phyloP scores from a whole-genome alignment of 2,113 vertebrate genomes.

The Porphyrio hochstetteri region DNA sequence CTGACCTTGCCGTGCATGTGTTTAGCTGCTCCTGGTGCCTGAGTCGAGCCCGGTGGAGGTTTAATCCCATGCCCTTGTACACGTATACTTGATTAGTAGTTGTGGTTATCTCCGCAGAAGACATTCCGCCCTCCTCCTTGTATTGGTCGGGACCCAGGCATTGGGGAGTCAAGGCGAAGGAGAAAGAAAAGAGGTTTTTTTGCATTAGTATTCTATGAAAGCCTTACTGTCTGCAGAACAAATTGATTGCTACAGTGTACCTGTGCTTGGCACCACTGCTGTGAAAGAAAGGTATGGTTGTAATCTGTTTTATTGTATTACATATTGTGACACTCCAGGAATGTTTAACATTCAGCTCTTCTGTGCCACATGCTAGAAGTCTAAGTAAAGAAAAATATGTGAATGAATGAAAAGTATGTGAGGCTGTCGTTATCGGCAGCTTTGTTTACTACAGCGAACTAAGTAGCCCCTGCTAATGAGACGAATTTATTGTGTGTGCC shows the following conservation, averaged over 20 bases:
- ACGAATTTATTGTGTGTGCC: conserved; percentile 61
- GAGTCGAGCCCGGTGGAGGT: conserved; percentile 86
- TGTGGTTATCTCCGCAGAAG: conserved; percentile 93
- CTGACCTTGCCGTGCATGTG: conserved; percentile 76
- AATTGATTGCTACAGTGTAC: conserved; percentile 98
- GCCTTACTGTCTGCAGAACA: conserved; percentile 92
- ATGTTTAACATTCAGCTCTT: conserved; percentile 72
- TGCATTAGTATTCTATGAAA: conserved; percentile 94
- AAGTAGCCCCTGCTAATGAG: conserved; percentile 72
- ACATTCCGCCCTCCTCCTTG: conserved; percentile 84
- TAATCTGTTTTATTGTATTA: conserved; percentile 88
- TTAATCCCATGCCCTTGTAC: conserved; percentile 92
- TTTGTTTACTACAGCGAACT: conserved; percentile 73
- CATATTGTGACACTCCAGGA: conserved; percentile 79
- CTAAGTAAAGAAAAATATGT: conserved; percentile 59
- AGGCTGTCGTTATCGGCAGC: conserved; percentile 43
- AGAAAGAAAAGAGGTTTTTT: conserved; percentile 83
- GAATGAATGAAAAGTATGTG: conserved; percentile 71
- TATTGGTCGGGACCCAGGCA: conserved; percentile 88
- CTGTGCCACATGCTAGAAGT: conserved; percentile 60
- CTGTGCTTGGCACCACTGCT: conserved; percentile 93
- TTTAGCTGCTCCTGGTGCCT: conserved; percentile 79
- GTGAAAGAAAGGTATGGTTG: conserved; percentile 90
- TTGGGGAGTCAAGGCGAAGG: conserved; percentile 87
- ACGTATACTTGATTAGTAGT: conserved; percentile 93